phyloP scores from a whole-genome alignment of 2,113 vertebrate species.

The Leptocoma aspasia region DNA sequence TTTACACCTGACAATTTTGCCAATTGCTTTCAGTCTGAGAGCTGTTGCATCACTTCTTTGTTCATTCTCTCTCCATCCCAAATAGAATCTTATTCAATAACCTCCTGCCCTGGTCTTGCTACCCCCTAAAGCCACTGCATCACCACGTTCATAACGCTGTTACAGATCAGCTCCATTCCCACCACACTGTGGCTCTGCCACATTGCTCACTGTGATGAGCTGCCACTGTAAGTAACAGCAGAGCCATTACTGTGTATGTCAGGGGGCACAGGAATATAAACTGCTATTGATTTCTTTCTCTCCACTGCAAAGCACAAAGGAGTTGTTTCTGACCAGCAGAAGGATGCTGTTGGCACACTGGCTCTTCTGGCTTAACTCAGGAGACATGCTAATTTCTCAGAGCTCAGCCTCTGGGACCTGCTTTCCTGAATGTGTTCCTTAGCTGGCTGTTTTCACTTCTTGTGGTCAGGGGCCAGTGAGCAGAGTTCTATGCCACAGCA shows the following conservation, averaged over 20 bases:
- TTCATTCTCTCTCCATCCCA: not conserved
- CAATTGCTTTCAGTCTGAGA: not conserved
- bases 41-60: not conserved
- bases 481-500: not conserved
- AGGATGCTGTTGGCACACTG: not conserved
- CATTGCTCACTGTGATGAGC: not conserved
- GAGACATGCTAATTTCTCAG: not conserved
- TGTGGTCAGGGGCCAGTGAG: not conserved
- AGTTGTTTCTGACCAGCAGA: not conserved
- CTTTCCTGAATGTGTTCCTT: not conserved
- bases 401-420: not conserved
- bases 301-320: not conserved
- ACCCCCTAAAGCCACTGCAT: not conserved
- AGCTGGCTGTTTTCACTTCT: not conserved
- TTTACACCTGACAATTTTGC: not conserved
- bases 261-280: not conserved
- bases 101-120: not conserved
- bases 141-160: accelerated
- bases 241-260: not conserved
- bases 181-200: not conserved
- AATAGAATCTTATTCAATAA: not conserved
- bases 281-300: not conserved
- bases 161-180: not conserved
- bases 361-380: not conserved
- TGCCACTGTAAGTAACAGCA: not conserved